A percentile compares a stretch with the other conserved stretches of the same genome.
phyloP scores from a whole-genome alignment of 2,113 vertebrate genomes.

The Scortum barcoo region DNA sequence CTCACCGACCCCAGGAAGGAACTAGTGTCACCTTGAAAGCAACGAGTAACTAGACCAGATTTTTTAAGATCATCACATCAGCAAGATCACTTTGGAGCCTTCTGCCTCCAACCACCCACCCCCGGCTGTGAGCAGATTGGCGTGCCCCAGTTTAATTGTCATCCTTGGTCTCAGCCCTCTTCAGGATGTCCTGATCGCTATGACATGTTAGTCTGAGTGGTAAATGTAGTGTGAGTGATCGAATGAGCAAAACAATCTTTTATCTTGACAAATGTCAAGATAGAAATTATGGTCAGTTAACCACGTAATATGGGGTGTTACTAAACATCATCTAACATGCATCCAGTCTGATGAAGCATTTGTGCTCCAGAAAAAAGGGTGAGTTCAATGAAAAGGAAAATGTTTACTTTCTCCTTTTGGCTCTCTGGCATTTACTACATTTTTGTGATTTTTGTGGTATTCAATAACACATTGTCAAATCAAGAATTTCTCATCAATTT shows the following conservation, averaged over 20 bases:
- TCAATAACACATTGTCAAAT: neutral
- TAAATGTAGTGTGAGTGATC: neutral
- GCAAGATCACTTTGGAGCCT: neutral
- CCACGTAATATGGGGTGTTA: neutral
- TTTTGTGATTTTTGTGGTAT: neutral
- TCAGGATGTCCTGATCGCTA: neutral
- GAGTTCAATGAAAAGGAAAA: neutral
- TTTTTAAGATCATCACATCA: neutral
- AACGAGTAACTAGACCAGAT: neutral
- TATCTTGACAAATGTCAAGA: neutral
- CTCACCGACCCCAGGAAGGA: neutral
- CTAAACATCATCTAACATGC: neutral
- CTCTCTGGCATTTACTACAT: neutral
- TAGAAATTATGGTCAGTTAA: neutral
- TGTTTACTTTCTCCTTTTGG: neutral
- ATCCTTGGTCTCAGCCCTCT: neutral
- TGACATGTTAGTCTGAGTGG: neutral
- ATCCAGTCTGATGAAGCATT: neutral
- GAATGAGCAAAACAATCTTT: neutral
- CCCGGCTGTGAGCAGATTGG: neutral
- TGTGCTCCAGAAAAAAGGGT: neutral
- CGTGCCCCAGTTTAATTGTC: slow-evolving; percentile 25
- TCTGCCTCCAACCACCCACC: neutral
- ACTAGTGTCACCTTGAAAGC: neutral
- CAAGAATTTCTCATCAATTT: slow-evolving; percentile 1